phyloP scores from a whole-genome alignment of 2,113 vertebrate genomes.

The Vidua macroura region DNA sequence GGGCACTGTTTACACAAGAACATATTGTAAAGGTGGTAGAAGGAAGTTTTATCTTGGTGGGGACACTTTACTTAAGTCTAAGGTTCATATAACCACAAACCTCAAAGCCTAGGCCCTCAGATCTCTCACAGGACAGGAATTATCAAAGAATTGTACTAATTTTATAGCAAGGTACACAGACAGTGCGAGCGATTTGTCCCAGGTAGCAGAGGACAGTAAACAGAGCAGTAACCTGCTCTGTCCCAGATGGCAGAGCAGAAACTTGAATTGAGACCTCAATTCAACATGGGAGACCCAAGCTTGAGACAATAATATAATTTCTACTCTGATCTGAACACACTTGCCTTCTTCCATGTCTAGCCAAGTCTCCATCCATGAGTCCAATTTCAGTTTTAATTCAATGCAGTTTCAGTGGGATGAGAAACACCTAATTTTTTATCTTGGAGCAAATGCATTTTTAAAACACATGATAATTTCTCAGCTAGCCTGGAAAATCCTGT shows the following conservation, averaged over 20 bases:
- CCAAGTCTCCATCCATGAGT: background rate
- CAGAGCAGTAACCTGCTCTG: no score
- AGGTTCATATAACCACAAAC: background rate
- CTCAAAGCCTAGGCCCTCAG: background rate
- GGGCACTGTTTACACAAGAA: background rate
- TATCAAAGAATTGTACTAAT: background rate
- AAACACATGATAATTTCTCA: background rate
- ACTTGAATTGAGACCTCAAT: background rate
- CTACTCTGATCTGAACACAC: background rate
- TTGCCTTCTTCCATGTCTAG: background rate
- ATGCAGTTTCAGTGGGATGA: background rate
- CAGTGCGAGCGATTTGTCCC: rapidly evolving
- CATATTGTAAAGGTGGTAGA: background rate
- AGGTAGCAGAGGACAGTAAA: background rate
- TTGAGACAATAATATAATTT: background rate
- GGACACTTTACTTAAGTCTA: background rate
- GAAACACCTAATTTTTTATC: background rate
- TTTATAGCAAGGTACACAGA: background rate
- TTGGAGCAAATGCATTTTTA: background rate
- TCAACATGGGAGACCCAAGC: background rate
- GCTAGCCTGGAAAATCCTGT: background rate
- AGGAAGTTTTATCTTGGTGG: background rate
- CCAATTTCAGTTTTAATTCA: background rate
- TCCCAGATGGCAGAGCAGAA: background rate
- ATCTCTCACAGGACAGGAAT: background rate